phyloP scores from a whole-genome alignment of 2,888 invertebrate genomes.

The Hydrotaea diabolus region DNA sequence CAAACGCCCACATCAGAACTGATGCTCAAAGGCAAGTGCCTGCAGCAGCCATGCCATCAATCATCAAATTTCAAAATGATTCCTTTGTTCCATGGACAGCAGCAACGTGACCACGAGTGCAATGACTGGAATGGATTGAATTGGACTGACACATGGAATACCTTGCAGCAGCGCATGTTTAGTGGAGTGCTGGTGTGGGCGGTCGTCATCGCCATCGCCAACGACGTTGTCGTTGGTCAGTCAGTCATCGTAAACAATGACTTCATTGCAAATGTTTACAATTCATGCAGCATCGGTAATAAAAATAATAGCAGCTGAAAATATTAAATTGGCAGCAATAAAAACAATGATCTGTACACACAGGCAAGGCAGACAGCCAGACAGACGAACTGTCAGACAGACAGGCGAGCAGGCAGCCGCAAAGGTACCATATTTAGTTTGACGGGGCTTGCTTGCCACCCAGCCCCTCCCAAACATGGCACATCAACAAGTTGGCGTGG shows the following conservation, averaged over 20 bases:
- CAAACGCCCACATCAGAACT: constrained; percentile 10
- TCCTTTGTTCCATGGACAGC: constrained; percentile 29
- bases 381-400: background rate
- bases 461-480: too few relatives aligned
- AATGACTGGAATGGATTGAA: constrained; percentile 18
- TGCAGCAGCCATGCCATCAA: background rate
- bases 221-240: background rate
- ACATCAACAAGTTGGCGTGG: constrained; percentile 36
- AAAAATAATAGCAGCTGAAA: constrained; percentile 33
- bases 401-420: background rate
- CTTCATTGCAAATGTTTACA: constrained; percentile 48
- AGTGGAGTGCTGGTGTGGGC: constrained; percentile 41
- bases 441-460: too few relatives aligned
- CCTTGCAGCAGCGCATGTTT: constrained; percentile 31
- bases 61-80: constrained; percentile 39
- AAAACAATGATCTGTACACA: constrained; percentile 38
- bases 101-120: constrained; percentile 13
- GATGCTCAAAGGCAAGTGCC: background rate
- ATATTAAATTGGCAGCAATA: constrained; percentile 46
- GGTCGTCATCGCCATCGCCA: background rate
- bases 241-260: constrained; percentile 39
- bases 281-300: constrained; percentile 2
- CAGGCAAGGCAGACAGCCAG: constrained; percentile 31
- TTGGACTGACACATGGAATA: background rate
- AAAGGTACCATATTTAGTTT: constrained; percentile 33